Percentiles rank a stretch among this genome's conserved stretches.
Conservation (phyloP, 30 jellyfish, hydroid and myxozoan genomes). For the Chrysaora quinquecirrha region DNA sequence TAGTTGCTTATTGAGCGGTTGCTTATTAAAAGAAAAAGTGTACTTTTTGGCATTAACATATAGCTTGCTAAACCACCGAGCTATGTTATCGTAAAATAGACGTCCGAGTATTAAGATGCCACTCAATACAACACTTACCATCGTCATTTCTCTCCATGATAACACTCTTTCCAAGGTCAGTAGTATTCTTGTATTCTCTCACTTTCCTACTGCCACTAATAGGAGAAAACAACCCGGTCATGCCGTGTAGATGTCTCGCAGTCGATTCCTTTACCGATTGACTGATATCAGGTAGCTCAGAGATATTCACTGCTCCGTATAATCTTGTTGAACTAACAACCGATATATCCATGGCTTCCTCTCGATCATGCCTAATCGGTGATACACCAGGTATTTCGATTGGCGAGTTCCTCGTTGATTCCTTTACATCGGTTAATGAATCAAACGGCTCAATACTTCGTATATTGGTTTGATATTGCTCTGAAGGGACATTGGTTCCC, state of each 20-base stretch:
- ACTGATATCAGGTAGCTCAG: conserved; percentile 32
- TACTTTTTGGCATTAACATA: too few species aligned
- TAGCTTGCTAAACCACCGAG: too few species aligned
- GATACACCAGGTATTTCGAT: conserved; percentile 57
- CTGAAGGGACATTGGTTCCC: neutral
- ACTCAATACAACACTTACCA: too few species aligned
- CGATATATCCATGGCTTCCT: conserved; percentile 58
- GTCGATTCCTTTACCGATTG: conserved; percentile 70
- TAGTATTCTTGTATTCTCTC: neutral
- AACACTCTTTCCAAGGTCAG: neutral
- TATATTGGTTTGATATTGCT: neutral
- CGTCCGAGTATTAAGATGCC: too few species aligned
- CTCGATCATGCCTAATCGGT: conserved; percentile 54
- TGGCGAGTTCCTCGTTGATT: conserved; percentile 62
- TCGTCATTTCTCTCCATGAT: too few species aligned
- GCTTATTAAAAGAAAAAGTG: too few species aligned
- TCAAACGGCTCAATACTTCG: conserved; percentile 47
- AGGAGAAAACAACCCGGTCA: conserved; percentile 71
- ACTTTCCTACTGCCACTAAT: conserved; percentile 19
- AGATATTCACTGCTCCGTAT: conserved; percentile 15
- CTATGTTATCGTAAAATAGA: too few species aligned
- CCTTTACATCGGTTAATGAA: conserved; percentile 42
- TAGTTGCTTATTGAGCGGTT: too few species aligned
- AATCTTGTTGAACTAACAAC: conserved; percentile 30
- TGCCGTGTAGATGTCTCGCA: conserved; percentile 72